Base-by-base conservation (phyloP, 2,888 invertebrate genomes). In the Marronus borbonicus region DNA sequence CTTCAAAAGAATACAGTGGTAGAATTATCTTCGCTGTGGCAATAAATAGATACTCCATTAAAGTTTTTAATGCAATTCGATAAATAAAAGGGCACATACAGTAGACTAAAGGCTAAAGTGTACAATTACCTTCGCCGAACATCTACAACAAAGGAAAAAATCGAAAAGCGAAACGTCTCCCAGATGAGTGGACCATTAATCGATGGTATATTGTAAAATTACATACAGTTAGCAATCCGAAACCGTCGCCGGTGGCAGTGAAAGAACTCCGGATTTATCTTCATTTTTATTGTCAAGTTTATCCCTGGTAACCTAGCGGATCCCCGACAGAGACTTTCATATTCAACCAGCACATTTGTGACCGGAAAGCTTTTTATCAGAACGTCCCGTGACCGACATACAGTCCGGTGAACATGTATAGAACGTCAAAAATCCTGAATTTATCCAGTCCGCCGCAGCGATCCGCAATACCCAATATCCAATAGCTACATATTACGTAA, bases 201-300 rank as follows among this genome's bases (percentile, higher is more conserved):
- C 52, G 52, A 66, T 55, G 31, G 28, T 76, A 76, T 55, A 66
- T 58, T 55, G 76, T 44, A 66, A 58, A 68, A 76, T 76, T 76
- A 68, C 76, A 76, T 58, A 65, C 76, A 78, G 75, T 78, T 79
- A 79, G 78, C 76, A 79, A 79, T 65, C 74, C 20, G 77, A 77
- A 76, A 72, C 68, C 65, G 79, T 80, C 62, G 75, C 78, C 79
- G 10, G 77, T 58, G 70, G 78, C 79, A 66, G 69, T 60, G 79
- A 81, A 79, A 80, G 76, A 79, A 80, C 80, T 78, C 81, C 81
- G 83, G 83, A 86, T 86, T 86, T 86, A 86, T 86, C 85, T 85
- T 85, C 86, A 85, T 86, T 85, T 86, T 86, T 86, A 86, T 84
- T 86, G 86, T 84, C 84, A 81, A 84, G 84, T 86, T 86, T 86